These are phyloP conservation scores for Ondatra zibethicus DNA, from an alignment of 2,113 vertebrate species.

Conservation along the genomic window DNA sequence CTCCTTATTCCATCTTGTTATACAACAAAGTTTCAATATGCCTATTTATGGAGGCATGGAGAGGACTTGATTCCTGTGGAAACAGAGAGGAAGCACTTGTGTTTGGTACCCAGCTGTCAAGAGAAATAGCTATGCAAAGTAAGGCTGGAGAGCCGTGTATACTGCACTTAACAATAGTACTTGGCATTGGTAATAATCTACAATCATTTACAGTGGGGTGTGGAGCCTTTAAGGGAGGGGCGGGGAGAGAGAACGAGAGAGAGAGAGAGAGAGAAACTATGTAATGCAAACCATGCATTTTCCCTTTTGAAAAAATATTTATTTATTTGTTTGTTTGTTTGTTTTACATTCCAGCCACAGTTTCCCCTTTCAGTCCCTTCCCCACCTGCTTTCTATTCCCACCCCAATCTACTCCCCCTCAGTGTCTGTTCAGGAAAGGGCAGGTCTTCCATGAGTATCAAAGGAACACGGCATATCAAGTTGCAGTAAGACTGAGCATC, in stretches of 20 bases:
- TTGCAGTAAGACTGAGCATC: neutral
- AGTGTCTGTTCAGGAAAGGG: neutral
- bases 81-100: neutral
- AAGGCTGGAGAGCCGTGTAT: neutral
- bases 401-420: neutral
- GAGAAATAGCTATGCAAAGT: neutral
- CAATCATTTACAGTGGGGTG: neutral
- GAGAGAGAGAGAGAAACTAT: neutral
- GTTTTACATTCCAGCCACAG: neutral
- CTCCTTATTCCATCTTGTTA: neutral
- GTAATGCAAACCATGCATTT: neutral
- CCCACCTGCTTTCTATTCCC: too few relatives aligned
- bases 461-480: neutral
- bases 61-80: neutral
- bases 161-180: neutral
- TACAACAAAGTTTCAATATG: neutral
- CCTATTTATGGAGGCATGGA: neutral
- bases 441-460: neutral
- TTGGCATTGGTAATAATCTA: neutral
- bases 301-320: neutral
- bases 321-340: neutral
- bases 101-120: neutral
- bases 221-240: neutral
- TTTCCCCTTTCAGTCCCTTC: neutral
- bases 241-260: neutral